phyloP scores from a whole-genome alignment of 2,797 vertebrate species.

The Platalea minor region DNA sequence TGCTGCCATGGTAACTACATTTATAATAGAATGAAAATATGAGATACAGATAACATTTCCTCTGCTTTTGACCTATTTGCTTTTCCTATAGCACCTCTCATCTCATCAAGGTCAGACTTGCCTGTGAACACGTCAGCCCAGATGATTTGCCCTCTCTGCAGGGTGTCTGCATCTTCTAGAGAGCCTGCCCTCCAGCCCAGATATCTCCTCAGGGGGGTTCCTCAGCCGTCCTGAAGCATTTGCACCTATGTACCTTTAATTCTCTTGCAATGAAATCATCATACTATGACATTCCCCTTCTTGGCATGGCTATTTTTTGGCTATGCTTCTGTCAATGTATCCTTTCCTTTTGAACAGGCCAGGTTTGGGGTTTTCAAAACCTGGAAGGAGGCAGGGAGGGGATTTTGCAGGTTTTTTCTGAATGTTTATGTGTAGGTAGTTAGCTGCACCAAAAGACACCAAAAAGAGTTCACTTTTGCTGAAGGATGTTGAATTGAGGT shows the following conservation, averaged over 20 bases:
- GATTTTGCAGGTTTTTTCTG: not conserved
- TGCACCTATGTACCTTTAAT: not conserved
- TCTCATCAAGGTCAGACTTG: slow-evolving; percentile 8
- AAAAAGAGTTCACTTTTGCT: not conserved
- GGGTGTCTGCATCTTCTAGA: not conserved
- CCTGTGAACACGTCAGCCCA: not conserved
- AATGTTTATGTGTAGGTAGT: not conserved
- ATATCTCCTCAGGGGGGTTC: not conserved
- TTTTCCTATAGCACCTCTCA: not conserved
- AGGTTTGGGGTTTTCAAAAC: not conserved
- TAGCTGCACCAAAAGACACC: not conserved
- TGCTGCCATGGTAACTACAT: slow-evolving; percentile 20
- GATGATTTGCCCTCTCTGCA: not conserved
- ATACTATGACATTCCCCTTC: not conserved
- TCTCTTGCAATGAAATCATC: not conserved
- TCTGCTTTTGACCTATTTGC: slow-evolving; percentile 24
- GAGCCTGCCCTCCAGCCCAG: not conserved
- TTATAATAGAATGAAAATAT: not conserved
- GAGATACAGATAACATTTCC: not conserved
- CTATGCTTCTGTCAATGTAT: not conserved
- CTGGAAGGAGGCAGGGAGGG: not conserved
- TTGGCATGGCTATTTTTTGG: not conserved
- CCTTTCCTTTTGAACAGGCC: not conserved
- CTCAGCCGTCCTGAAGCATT: not conserved
- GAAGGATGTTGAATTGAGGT: not conserved